Evolutionary conservation across 2,797 vertebrate species (phyloP), one percentile per base, ranked within the genome.

Genomic region (Cossypha heuglini): DNA sequence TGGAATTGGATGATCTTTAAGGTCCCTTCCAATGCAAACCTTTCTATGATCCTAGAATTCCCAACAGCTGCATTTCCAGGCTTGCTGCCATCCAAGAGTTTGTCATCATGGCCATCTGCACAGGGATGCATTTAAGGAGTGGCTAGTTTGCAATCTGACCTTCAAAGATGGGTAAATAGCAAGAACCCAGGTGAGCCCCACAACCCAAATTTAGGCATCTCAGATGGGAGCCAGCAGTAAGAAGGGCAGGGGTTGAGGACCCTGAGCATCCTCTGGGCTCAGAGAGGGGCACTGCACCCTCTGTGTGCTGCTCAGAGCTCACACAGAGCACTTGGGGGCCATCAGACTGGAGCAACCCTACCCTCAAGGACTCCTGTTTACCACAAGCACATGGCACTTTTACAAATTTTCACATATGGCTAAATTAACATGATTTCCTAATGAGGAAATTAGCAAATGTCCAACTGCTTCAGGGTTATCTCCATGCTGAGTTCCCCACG

Each of bases 311-410:
- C 4, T 51, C 63, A 11, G 31, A 62, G 43, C 71, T 75, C 8
- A 1, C 3, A 1, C 31, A 19, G 43, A 58, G 40, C 58, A n/a
- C 13, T 0, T 5, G 38, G 31, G 59, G 24, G 12, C 37, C 2
- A 0, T 22, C 21, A 46, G 24, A 16, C 25, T 14, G 18, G 12
- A 49, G 55, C 71, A 64, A 3, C 9, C 0, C 0, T 1, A 11
- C 19, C 54, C 64, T 31, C 28, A 28, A 55, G 37, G 59, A 15
- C 67, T 88, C 33, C 13, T 63, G 1, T 37, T 64, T 26, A 88
- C 46, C 57, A 22, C 22, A 10, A 24, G n/a, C 43, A 79, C 43
- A 3, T 54, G 48, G 45, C 19, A 26, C 35, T 49, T 61, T 10
- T 3, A 21, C 79, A 69, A 59, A 62, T 21, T 26, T 58, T 84